Evolutionary conservation across 2,113 vertebrate genomes (phyloP).

Genomic region (Hydropotes inermis): DNA sequence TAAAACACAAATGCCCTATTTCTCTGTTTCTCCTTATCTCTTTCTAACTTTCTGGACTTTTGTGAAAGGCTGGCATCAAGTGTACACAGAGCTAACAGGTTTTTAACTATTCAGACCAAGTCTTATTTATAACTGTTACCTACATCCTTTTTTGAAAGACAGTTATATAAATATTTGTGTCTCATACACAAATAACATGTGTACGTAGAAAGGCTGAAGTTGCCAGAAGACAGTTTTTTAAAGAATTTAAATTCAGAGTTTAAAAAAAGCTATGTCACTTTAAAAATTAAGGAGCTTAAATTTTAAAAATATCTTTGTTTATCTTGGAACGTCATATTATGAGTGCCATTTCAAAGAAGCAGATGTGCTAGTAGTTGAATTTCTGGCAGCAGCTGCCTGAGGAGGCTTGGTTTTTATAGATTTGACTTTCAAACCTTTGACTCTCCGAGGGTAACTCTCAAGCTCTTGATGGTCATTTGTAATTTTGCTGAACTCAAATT

Average conservation of each 20-base stretch:
- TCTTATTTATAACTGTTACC: neutral
- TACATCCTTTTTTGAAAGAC: neutral
- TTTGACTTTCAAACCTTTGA: neutral
- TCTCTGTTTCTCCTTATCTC: neutral
- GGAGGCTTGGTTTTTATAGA: neutral
- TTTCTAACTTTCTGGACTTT: neutral
- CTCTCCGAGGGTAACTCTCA: neutral
- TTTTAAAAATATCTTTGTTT: neutral
- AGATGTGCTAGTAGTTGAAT: neutral
- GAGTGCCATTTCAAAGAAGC: neutral
- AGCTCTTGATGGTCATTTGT: neutral
- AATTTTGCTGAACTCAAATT: slow-evolving; percentile 42
- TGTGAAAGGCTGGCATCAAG: neutral
- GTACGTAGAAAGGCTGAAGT: neutral
- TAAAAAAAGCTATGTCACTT: neutral
- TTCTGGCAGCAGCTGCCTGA: neutral
- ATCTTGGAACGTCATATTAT: neutral
- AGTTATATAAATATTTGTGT: neutral
- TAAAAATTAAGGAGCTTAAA: neutral
- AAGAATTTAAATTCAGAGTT: slow-evolving; percentile 8
- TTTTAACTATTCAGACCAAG: neutral
- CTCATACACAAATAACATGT: neutral
- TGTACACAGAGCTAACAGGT: neutral
- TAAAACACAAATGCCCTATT: neutral
- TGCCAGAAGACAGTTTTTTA: neutral